Conservation (phyloP, 1,140 invertebrate genomes). For the Macrobrachium nipponense region DNA sequence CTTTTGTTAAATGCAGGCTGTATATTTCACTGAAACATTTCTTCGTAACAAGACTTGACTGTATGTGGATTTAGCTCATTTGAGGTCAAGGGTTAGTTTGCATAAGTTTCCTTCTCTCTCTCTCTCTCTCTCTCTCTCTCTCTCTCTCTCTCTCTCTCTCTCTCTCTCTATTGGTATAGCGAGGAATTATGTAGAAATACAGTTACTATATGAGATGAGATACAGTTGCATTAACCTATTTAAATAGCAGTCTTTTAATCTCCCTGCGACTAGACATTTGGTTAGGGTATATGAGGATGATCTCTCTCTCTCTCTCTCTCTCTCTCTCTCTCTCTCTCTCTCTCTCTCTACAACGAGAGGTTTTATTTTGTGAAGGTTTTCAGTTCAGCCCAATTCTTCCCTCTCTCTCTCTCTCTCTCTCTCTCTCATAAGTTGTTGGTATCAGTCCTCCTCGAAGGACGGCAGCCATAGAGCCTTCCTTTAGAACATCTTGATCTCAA, state of each 20-base stretch:
- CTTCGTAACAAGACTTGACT: background rate
- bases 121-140: background rate
- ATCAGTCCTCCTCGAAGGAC: too few relatives aligned
- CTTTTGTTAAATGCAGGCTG: too few relatives aligned
- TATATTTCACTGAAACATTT: background rate
- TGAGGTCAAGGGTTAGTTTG: background rate
- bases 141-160: background rate
- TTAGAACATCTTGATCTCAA: too few relatives aligned
- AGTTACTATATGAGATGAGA: too few relatives aligned
- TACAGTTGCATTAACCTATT: too few relatives aligned
- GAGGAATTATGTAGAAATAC: too few relatives aligned
- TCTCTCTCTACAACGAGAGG: background rate
- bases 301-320: slow-evolving; percentile 6
- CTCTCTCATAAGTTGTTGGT: background rate
- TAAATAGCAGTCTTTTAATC: background rate
- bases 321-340: background rate
- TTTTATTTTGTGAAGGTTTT: background rate
- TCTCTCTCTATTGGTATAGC: background rate
- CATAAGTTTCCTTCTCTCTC: background rate
- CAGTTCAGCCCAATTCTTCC: background rate
- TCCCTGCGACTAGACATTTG: background rate
- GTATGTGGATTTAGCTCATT: background rate
- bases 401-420: background rate
- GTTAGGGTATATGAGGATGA: background rate
- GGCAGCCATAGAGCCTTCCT: too few relatives aligned